Evolutionary conservation across 2,113 vertebrate genomes (phyloP).

Genomic region (Proteles cristata): DNA sequence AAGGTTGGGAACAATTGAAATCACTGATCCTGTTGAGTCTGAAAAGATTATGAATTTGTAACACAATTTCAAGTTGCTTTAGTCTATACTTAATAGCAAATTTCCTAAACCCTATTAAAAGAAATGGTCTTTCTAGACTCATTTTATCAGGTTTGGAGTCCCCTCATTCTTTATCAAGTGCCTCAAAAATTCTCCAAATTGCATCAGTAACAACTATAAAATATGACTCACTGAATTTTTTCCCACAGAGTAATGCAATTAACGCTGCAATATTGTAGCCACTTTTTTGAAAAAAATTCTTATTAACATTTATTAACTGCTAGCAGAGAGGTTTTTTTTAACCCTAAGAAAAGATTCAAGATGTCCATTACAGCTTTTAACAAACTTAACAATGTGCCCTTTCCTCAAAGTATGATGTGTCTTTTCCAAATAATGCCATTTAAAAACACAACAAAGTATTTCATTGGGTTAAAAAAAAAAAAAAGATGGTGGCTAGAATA

Average conservation of each 20-base stretch:
- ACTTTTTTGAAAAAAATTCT: conserved; percentile 51
- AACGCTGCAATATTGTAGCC: conserved; percentile 60
- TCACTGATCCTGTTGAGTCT: background rate
- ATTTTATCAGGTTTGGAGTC: conserved; percentile 58
- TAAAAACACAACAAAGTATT: conserved; percentile 58
- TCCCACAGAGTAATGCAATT: conserved; percentile 71
- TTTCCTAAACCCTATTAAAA: conserved; percentile 59
- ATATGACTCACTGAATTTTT: conserved; percentile 66
- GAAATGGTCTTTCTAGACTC: conserved; percentile 62
- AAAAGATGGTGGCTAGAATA: background rate
- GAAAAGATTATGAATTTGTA: conserved; percentile 42
- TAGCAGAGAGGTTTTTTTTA: conserved; percentile 48
- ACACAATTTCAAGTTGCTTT: conserved; percentile 51
- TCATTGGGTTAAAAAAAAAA: background rate
- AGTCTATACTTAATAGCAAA: conserved; percentile 49
- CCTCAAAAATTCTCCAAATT: conserved; percentile 63
- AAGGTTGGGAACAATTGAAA: conserved; percentile 3
- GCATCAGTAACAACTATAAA: conserved; percentile 58
- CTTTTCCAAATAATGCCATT: conserved; percentile 46
- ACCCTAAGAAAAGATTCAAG: conserved; percentile 61
- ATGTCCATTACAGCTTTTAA: background rate
- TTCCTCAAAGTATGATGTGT: conserved; percentile 53
- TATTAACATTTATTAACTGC: conserved; percentile 75
- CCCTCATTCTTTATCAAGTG: conserved; percentile 55
- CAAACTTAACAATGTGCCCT: conserved; percentile 44